Base-by-base conservation (phyloP, 2,888 invertebrate genomes). In the Lasioglossum marginatum region DNA sequence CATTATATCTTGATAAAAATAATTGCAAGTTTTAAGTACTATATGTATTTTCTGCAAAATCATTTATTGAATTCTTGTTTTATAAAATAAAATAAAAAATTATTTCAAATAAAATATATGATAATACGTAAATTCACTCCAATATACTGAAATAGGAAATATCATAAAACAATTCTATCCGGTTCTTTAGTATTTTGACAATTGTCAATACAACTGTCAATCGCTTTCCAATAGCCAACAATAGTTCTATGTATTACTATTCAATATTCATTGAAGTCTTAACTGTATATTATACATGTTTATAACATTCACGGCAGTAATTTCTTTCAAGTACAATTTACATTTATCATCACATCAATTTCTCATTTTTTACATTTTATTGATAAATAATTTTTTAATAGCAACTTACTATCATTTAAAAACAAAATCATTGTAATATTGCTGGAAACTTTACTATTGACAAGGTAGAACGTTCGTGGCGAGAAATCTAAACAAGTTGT, bases 401-500 rank as follows among this genome's bases (percentile, higher is more conserved):
- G 66, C 52, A 76, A 77, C 19, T 57, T 79, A 68, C 48, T 79
- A 60, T 27, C 43, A 74, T 52, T 70, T 48, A 31, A 68, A 70
- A 78, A 66, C 43, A 19, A 66, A 73, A 19, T 14, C 23, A 57
- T 19, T 60, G 52, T 37, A 81, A 74, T 37, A 43, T 48, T 77
- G 27, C 34, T 74, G 77, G 68, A 77, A 88, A 73, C 60, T 77
- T 68, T 84, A 84, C 34, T 77, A 85, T 81, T 82, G 82, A 87
- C 77, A 86, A 83, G 48, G 27, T 83, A 68, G 19, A 79, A 87
- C 77, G 77, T 85, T 87, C 73, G 80, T 75, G 85, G 77, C 82
- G 52, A 87, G 82, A 86, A 72, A 81, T 68, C 82, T 73, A 63
- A 82, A 77, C 70, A 89, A 81, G 82, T 80, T 82, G 68, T 31